Percentiles rank a stretch among this genome's conserved stretches.
These are phyloP conservation scores for Acrobasis suavella DNA, from an alignment of 2,888 invertebrate species.

Conservation along the genomic window DNA sequence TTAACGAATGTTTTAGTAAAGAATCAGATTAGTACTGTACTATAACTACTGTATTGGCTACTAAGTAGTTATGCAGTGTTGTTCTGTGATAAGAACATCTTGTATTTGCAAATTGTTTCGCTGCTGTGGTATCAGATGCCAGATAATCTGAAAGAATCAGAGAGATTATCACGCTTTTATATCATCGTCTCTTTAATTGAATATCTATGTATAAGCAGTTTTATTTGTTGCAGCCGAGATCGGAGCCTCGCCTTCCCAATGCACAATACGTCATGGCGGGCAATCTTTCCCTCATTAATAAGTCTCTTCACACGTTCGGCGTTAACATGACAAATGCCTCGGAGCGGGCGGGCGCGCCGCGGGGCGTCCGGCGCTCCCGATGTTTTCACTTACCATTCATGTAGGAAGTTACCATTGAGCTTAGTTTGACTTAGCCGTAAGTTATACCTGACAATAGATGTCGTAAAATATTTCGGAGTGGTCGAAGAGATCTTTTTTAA, in stretches of 20 bases:
- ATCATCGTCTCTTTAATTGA: neutral
- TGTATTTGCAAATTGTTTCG: too few relatives aligned
- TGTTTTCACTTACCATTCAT: constrained; percentile 48
- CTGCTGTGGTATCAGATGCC: too few relatives aligned
- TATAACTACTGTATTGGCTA: too few relatives aligned
- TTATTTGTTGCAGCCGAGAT: neutral
- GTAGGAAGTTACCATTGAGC: constrained; percentile 4
- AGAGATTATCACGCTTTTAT: too few relatives aligned
- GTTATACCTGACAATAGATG: neutral
- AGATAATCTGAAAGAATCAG: too few relatives aligned
- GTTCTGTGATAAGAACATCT: too few relatives aligned
- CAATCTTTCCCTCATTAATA: constrained; percentile 77
- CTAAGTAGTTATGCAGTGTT: too few relatives aligned
- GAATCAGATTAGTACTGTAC: too few relatives aligned
- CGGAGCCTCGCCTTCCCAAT: neutral
- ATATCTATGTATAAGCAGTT: neutral
- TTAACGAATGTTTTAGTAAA: too few relatives aligned
- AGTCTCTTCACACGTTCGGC: constrained; percentile 76
- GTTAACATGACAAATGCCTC: constrained; percentile 80
- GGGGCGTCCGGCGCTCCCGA: constrained; percentile 60
- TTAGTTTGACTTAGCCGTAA: constrained; percentile 5
- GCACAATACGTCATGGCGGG: constrained; percentile 41
- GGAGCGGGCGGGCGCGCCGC: constrained; percentile 52
- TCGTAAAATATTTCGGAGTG: neutral
- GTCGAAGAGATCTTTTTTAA: neutral